Evolutionary conservation across 2,888 invertebrate species (phyloP), one percentile per base, ranked within the genome.

Genomic region (Cylloceria caligata): DNA sequence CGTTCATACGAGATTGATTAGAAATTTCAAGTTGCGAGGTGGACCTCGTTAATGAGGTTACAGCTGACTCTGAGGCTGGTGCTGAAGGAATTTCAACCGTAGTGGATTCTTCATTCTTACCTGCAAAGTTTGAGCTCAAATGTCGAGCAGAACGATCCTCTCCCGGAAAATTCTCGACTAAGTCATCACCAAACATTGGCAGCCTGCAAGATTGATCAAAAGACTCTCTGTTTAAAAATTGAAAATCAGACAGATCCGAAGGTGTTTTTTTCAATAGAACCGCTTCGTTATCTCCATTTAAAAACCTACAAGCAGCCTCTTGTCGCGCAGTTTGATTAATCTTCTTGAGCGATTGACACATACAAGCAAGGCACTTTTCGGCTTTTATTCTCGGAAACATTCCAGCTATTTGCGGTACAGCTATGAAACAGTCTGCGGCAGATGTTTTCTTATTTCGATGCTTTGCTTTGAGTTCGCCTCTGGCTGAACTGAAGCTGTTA

Each of bases 291-390:
- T 27, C 13, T n/a, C 34, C 7, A 36, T 42, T 11, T 0, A 27
- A 42, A 42, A 57, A 62, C 27, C 21, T 34, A 19, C 52, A 34
- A 24, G 19, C 13, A 13, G 27, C n/a, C 24, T 52, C 68, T 16
- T 39, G 68, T 21, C 21, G 52, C 19, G 2, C 52, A 27, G 27
- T 19, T 49, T 64, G 72, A 69, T 60, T 67, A 24, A 49, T 16
- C 27, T 69, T 57, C 36, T 21, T 30, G 49, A 80, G 79, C 13
- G 90, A 83, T 75, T 87, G 88, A 72, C 88, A 83, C 81, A 92
- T 85, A 76, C 92, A 93, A 11, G 90, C 85, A 7, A 91, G 80
- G 77, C 92, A 92, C 74, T 88, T 90, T 71, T 92, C 92, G 3
- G 80, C 65, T 19, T 86, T 88, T 39, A 80, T 87, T 76, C 92